phyloP scores from a whole-genome alignment of 1,140 invertebrate genomes.

The Drosophila lini region DNA sequence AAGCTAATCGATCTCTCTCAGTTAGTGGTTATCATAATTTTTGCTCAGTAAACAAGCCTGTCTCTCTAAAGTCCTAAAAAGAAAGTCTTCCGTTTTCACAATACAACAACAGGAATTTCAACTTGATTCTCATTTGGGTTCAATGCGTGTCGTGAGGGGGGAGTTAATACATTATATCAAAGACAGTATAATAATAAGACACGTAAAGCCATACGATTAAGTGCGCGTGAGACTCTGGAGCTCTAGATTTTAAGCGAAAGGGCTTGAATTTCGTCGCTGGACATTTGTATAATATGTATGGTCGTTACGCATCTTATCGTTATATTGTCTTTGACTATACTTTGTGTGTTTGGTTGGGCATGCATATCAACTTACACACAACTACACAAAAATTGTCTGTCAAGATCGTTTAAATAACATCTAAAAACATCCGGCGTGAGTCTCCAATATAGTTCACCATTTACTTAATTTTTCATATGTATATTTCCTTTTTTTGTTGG shows the following conservation, averaged over 20 bases:
- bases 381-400: conserved; percentile 70
- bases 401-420: conserved; percentile 65
- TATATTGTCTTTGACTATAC: neutral
- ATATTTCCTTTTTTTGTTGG: conserved; percentile 20
- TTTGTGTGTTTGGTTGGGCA: conserved; percentile 35
- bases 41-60: conserved; percentile 59
- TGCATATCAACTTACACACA: conserved; percentile 49
- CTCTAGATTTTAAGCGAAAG: neutral
- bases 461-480: conserved; percentile 38
- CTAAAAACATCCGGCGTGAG: conserved; percentile 64
- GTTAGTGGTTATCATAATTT: conserved; percentile 18
- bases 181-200: neutral
- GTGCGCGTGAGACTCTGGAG: conserved; percentile 1
- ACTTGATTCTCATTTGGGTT: conserved; percentile 47
- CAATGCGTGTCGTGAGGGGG: conserved; percentile 43
- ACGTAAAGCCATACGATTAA: neutral
- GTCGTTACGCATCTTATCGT: neutral
- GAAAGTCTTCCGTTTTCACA: conserved; percentile 68
- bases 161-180: conserved; percentile 16
- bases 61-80: conserved; percentile 30
- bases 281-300: neutral
- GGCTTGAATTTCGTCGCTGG: neutral
- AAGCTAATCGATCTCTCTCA: conserved; percentile 47
- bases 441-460: conserved; percentile 33
- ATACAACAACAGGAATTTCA: conserved; percentile 63